phyloP scores from a whole-genome alignment of 2,797 vertebrate species.

The Columba guinea region DNA sequence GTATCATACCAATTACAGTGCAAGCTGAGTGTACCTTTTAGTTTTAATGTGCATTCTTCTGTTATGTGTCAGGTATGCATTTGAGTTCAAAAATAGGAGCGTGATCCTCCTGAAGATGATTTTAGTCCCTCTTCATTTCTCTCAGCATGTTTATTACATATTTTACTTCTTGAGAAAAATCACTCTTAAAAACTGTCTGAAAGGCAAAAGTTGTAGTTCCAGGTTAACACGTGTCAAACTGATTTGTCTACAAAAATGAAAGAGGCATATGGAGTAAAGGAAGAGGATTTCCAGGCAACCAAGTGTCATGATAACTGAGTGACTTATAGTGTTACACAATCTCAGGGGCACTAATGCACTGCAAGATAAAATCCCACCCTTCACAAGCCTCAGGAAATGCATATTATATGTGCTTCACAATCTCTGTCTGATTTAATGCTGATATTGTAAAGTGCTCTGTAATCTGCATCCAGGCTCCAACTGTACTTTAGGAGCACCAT shows the following conservation, averaged over 20 bases:
- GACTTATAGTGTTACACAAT: conserved; percentile 18
- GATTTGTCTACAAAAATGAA: conserved; percentile 39
- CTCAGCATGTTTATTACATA: background rate
- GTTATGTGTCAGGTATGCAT: background rate
- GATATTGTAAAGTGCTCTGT: conserved; percentile 46
- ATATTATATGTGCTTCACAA: background rate
- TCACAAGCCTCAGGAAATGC: conserved; percentile 49
- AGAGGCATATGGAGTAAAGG: background rate
- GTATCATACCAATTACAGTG: background rate
- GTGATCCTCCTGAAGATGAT: background rate
- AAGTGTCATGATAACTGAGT: conserved; percentile 26
- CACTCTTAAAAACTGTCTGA: background rate
- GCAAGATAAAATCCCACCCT: conserved; percentile 50
- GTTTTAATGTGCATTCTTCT: background rate
- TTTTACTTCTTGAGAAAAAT: background rate
- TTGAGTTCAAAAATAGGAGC: background rate
- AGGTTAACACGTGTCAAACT: conserved; percentile 25
- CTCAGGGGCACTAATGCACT: conserved; percentile 37
- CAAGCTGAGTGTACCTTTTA: background rate
- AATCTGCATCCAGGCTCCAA: conserved; percentile 56
- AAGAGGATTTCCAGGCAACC: conserved; percentile 31
- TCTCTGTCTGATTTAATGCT: conserved; percentile 54
- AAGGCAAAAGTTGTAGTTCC: conserved; percentile 12
- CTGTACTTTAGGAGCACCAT: conserved; percentile 22
- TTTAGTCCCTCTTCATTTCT: background rate